Percentiles rank a stretch among this genome's conserved stretches.
These are phyloP conservation scores for Pomacea maculata DNA, from an alignment of 1,140 invertebrate species.

Conservation along the genomic window DNA sequence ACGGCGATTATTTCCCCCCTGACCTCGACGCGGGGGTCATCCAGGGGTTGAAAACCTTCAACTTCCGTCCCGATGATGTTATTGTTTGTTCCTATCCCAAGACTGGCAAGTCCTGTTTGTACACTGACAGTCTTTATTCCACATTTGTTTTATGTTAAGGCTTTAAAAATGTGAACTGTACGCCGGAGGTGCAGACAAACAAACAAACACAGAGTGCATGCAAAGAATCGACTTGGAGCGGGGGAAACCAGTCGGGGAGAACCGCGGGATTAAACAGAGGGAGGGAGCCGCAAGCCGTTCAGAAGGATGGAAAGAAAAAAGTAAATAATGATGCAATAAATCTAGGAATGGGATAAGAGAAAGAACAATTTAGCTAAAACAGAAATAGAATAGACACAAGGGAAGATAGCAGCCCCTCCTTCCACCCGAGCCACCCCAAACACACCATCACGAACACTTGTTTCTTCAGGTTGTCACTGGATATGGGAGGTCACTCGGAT, in stretches of 20 bases:
- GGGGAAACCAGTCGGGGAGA: background rate
- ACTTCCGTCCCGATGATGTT: constrained; percentile 34
- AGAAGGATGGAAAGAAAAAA: too few relatives aligned
- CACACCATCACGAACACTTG: background rate
- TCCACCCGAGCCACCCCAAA: too few relatives aligned
- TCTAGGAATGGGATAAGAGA: too few relatives aligned
- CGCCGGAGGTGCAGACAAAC: background rate
- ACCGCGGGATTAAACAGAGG: too few relatives aligned
- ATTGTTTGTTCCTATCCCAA: constrained; percentile 49
- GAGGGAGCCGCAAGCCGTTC: too few relatives aligned
- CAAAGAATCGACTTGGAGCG: background rate
- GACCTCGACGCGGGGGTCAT: constrained; percentile 1
- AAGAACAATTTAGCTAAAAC: too few relatives aligned
- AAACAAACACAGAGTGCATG: background rate
- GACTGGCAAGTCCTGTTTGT: constrained; percentile 29
- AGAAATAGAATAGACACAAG: too few relatives aligned
- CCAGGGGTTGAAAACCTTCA: background rate
- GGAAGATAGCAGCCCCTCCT: too few relatives aligned
- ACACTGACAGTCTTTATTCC: too few relatives aligned
- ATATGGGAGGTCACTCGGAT: constrained; percentile 39
- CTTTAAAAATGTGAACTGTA: too few relatives aligned
- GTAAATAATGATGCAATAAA: too few relatives aligned
- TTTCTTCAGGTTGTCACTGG: constrained; percentile 44
- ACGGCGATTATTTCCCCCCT: constrained; percentile 14
- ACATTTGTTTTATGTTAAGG: too few relatives aligned